phyloP scores from a whole-genome alignment of 2,113 vertebrate species.

The Gambusia affinis region DNA sequence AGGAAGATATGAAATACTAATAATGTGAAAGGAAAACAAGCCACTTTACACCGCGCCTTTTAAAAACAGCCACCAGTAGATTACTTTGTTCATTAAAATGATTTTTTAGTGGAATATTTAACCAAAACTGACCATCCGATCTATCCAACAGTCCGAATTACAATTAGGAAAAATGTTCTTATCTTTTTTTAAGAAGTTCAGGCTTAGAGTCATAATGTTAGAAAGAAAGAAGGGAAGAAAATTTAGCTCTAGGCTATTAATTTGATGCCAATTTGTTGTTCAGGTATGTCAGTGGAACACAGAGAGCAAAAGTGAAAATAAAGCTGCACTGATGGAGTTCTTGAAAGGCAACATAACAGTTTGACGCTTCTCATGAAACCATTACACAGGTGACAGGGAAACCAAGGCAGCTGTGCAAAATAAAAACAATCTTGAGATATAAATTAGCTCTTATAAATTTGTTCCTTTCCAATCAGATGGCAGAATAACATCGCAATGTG shows the following conservation, averaged over 20 bases:
- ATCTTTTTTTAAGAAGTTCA: neutral
- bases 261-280: neutral
- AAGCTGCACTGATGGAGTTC: neutral
- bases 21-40: neutral
- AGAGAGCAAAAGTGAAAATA: neutral
- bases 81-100: neutral
- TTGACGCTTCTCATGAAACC: neutral
- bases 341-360: neutral
- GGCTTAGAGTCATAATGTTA: neutral
- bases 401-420: neutral
- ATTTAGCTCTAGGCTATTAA: neutral
- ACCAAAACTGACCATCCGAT: slow-evolving; percentile 1
- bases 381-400: neutral
- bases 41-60: neutral
- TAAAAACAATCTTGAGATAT: neutral
- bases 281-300: neutral
- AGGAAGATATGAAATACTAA: neutral
- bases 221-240: neutral
- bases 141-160: neutral
- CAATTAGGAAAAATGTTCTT: neutral
- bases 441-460: neutral
- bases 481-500: neutral
- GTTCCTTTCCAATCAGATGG: neutral
- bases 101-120: neutral
- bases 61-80: neutral